Conservation (phyloP, 2,797 vertebrate species). For the Cossypha heuglini region DNA sequence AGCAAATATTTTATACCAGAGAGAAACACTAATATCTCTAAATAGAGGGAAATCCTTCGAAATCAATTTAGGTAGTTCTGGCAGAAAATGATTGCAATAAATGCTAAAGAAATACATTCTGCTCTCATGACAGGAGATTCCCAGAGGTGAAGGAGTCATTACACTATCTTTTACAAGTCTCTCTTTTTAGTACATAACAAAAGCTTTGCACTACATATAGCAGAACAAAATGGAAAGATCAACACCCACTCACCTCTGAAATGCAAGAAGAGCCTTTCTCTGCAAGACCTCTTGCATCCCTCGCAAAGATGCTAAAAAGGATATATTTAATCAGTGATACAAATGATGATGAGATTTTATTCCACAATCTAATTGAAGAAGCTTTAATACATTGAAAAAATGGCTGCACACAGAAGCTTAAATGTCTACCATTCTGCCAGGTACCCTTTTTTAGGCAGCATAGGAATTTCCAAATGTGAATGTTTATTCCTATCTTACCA, state of each 20-base stretch:
- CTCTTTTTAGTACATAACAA: constrained; percentile 38
- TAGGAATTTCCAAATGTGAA: neutral
- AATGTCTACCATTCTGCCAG: neutral
- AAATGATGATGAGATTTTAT: neutral
- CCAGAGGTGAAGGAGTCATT: constrained; percentile 47
- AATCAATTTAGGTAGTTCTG: neutral
- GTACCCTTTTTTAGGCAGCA: neutral
- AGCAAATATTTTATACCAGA: neutral
- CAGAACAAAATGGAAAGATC: constrained; percentile 61
- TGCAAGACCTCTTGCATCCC: constrained; percentile 95
- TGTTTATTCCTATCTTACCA: constrained; percentile 76
- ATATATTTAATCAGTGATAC: constrained; percentile 55
- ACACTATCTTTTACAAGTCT: constrained; percentile 56
- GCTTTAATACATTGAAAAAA: neutral
- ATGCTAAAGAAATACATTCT: neutral
- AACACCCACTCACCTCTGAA: constrained; percentile 89
- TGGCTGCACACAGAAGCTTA: neutral
- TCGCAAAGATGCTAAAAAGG: constrained; percentile 87
- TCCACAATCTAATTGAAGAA: neutral
- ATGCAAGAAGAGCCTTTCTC: constrained; percentile 93
- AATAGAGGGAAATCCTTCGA: constrained; percentile 12
- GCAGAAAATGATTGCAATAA: constrained; percentile 9
- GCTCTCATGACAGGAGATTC: neutral
- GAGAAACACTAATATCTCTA: neutral
- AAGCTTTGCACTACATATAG: constrained; percentile 47